phyloP scores from a whole-genome alignment of 1,140 invertebrate species.

The Agrypnia vestita region DNA sequence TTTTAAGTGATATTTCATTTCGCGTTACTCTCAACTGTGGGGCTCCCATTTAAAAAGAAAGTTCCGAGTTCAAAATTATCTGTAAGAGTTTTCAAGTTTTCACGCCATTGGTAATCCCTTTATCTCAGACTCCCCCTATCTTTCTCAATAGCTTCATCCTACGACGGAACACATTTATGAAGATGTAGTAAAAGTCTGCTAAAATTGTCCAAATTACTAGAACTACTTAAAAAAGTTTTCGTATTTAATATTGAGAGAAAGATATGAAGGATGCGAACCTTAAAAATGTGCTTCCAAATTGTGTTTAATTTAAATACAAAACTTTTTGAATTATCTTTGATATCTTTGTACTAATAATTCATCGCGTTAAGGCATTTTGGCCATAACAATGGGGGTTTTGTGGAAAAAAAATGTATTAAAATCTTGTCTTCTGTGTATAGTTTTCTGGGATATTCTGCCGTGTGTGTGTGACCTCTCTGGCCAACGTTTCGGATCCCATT shows the following conservation, averaged over 20 bases:
- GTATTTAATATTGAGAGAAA: neutral
- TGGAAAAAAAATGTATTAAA: too few relatives aligned
- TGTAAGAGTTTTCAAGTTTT: constrained; percentile 17
- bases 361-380: too few relatives aligned
- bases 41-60: constrained; percentile 13
- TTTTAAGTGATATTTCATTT: constrained; percentile 31
- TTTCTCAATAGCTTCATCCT: constrained; percentile 14
- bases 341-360: too few relatives aligned
- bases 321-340: too few relatives aligned
- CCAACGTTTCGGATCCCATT: too few relatives aligned
- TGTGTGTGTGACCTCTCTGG: too few relatives aligned
- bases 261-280: neutral
- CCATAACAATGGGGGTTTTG: too few relatives aligned
- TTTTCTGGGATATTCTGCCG: too few relatives aligned
- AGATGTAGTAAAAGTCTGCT: constrained; percentile 28
- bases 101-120: constrained; percentile 36
- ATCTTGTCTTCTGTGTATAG: too few relatives aligned
- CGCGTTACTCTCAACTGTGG: constrained; percentile 23
- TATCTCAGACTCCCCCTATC: neutral
- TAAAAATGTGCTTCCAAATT: neutral
- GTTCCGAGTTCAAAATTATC: constrained; percentile 21
- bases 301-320: neutral
- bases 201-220: constrained; percentile 24
- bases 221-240: neutral
- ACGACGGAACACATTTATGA: constrained; percentile 28